Evolutionary conservation across 2,797 vertebrate species (phyloP).

Genomic region (Phaenicophaeus curvirostris): DNA sequence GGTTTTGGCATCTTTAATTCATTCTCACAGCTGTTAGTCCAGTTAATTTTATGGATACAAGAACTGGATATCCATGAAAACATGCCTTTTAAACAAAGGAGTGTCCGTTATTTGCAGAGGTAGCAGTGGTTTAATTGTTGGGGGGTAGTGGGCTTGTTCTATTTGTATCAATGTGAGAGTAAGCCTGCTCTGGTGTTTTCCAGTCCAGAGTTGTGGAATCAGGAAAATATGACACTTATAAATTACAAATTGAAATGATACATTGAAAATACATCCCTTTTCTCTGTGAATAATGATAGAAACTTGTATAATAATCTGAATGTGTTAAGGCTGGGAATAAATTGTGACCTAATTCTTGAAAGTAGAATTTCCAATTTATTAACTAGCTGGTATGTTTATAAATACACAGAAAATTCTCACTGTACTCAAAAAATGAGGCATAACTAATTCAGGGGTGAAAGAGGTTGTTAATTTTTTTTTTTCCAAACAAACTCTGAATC

Average conservation of each 20-base stretch:
- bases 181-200: not conserved
- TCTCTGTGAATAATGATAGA: not conserved
- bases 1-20: not conserved
- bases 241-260: not conserved
- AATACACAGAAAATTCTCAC: not conserved
- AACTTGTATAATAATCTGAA: not conserved
- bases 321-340: not conserved
- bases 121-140: not conserved
- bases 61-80: not conserved
- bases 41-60: not conserved
- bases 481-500: not conserved
- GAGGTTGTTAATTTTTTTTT: not conserved
- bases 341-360: not conserved
- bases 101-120: not conserved
- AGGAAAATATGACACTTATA: not conserved
- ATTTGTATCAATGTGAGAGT: not conserved
- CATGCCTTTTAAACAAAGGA: not conserved
- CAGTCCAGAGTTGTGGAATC: not conserved
- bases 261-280: not conserved
- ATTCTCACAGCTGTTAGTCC: not conserved
- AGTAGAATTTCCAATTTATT: not conserved
- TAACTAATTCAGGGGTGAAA: not conserved
- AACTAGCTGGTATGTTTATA: not conserved
- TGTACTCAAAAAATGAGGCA: not conserved
- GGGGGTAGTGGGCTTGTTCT: not conserved